A percentile compares a stretch with the other conserved stretches of the same genome.
These are phyloP conservation scores for Sapajus apella DNA, from an alignment of 2,113 vertebrate genomes.

Conservation along the genomic window DNA sequence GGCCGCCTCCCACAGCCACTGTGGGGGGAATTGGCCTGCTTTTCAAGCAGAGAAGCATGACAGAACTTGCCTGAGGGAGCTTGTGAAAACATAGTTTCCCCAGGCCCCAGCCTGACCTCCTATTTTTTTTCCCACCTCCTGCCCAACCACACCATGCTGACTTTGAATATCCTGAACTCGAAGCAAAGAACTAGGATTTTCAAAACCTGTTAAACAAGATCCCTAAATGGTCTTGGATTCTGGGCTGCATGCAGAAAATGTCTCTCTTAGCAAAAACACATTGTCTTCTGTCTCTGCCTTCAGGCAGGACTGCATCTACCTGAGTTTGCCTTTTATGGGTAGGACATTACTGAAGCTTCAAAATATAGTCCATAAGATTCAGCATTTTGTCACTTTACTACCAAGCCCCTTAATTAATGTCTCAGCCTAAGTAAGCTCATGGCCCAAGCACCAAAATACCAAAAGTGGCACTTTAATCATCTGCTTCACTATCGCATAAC, in stretches of 20 bases:
- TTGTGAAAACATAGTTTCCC: not conserved
- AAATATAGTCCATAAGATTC: not conserved
- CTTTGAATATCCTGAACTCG: not conserved
- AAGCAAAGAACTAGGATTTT: not conserved
- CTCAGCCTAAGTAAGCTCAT: not conserved
- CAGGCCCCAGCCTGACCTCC: not conserved
- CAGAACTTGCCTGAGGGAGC: not conserved
- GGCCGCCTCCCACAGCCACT: not conserved
- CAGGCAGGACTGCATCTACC: not conserved
- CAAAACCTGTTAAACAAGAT: conserved; percentile 11
- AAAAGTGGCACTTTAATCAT: not conserved
- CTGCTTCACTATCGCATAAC: not conserved
- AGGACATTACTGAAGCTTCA: not conserved
- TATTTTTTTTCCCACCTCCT: not conserved
- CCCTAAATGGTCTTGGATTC: not conserved
- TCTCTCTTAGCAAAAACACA: not conserved
- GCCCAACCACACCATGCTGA: not conserved
- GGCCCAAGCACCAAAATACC: not conserved
- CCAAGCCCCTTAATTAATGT: not conserved
- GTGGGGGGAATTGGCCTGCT: not conserved
- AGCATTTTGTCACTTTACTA: not conserved
- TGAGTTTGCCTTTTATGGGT: not conserved
- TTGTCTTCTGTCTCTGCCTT: not conserved
- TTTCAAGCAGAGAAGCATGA: not conserved
- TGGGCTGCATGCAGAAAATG: not conserved